phyloP scores from a whole-genome alignment of 1,140 invertebrate species.

The Rhyzopertha dominica region DNA sequence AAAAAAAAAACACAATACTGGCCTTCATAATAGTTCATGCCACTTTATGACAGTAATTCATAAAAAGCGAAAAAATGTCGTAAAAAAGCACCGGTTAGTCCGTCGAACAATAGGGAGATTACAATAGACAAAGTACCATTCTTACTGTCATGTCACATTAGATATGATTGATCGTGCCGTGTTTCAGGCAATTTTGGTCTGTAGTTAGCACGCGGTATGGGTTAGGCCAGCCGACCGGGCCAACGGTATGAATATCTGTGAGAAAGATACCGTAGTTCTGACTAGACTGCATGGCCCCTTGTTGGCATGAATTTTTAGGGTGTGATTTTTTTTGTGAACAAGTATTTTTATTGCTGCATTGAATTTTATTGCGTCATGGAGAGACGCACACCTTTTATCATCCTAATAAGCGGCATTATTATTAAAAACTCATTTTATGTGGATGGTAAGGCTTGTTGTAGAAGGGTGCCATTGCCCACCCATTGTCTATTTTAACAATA shows the following conservation, averaged over 20 bases:
- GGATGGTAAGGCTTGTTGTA: no score
- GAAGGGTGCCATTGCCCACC: no score
- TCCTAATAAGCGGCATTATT: no score
- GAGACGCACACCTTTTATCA: no score
- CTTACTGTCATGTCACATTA: slow-evolving; percentile 22
- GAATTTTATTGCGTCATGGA: slow-evolving; percentile 18
- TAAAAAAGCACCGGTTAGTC: no score
- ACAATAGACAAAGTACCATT: slow-evolving; percentile 19
- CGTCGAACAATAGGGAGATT: no score
- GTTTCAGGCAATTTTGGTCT: neutral
- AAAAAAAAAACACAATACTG: no score
- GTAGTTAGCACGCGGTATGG: neutral
- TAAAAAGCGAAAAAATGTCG: no score
- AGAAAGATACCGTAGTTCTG: slow-evolving; percentile 11
- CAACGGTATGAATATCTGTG: slow-evolving; percentile 16
- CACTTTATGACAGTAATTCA: no score
- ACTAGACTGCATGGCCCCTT: slow-evolving; percentile 17
- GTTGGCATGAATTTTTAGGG: slow-evolving; percentile 15
- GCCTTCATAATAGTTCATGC: no score
- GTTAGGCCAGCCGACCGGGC: neutral
- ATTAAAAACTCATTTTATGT: no score
- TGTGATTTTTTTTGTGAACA: slow-evolving; percentile 23
- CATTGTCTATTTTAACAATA: no score
- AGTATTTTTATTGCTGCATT: slow-evolving; percentile 19
- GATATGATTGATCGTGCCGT: slow-evolving; percentile 19